phyloP scores from a whole-genome alignment of 2,113 vertebrate species.

The Fukomys damarensis region DNA sequence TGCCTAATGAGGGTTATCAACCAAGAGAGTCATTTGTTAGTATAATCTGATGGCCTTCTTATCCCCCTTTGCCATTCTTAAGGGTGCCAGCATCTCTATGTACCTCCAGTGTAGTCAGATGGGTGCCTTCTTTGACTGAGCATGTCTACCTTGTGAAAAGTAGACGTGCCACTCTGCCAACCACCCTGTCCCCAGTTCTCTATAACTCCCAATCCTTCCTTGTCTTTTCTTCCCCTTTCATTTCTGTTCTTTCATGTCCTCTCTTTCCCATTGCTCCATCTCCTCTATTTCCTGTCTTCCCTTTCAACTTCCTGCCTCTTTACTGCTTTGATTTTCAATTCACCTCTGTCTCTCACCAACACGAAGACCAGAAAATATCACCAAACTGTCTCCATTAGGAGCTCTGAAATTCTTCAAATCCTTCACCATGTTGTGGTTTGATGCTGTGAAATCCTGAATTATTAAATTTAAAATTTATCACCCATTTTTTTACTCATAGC shows the following conservation, averaged over 20 bases:
- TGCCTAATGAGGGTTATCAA: conserved; percentile 54
- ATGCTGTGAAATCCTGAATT: not conserved
- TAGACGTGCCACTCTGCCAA: not conserved
- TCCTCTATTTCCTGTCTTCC: not conserved
- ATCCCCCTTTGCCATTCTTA: not conserved
- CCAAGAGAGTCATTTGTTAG: not conserved
- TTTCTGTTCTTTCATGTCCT: not conserved
- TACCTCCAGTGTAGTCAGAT: too few relatives aligned
- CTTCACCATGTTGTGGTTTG: not conserved
- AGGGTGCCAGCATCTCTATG: not conserved
- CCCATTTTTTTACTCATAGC: not conserved
- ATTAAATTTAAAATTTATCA: not conserved
- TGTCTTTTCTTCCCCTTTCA: not conserved
- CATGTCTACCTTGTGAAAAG: not conserved
- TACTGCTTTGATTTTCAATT: not conserved
- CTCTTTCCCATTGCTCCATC: too few relatives aligned
- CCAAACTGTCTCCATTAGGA: not conserved
- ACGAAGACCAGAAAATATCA: not conserved
- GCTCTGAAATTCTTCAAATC: not conserved
- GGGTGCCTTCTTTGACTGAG: not conserved
- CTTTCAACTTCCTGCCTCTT: not conserved
- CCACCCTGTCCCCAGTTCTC: accelerated
- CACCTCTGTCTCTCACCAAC: not conserved
- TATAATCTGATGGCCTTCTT: not conserved
- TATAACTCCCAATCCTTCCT: not conserved